Evolutionary conservation across 2,113 vertebrate genomes (phyloP).

Genomic region (Proteles cristata): DNA sequence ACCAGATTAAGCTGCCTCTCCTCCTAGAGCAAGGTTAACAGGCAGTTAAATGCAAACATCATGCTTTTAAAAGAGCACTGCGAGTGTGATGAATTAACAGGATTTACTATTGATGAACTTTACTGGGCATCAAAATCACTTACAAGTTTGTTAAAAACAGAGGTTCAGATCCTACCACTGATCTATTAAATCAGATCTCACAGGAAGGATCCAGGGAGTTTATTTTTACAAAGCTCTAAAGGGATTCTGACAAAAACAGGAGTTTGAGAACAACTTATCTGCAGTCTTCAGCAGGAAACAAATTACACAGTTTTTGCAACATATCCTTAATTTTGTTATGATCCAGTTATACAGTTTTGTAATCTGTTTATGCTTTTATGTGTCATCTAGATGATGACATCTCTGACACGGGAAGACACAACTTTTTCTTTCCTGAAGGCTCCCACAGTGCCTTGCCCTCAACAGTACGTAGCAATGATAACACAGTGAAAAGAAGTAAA

Average conservation of each 20-base stretch:
- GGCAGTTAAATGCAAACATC: background rate
- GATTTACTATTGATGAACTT: background rate
- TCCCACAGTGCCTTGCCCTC: background rate
- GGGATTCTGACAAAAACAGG: background rate
- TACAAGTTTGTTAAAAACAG: background rate
- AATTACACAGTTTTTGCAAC: background rate
- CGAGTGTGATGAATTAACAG: background rate
- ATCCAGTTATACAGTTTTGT: background rate
- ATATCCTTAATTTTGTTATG: background rate
- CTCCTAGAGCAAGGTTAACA: background rate
- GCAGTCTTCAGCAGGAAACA: background rate
- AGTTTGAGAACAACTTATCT: background rate
- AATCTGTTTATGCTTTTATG: background rate
- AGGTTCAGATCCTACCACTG: background rate
- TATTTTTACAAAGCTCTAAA: conserved; percentile 10
- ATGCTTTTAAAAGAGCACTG: background rate
- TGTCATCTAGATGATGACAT: background rate
- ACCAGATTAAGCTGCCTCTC: background rate
- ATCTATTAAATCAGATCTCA: background rate
- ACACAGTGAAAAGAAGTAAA: background rate
- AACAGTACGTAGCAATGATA: background rate
- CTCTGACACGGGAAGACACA: background rate
- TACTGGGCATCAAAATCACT: background rate
- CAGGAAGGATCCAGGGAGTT: background rate
- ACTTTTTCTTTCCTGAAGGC: conserved; percentile 4